phyloP scores from a whole-genome alignment of 2,888 invertebrate species.

The Biston stratarius region DNA sequence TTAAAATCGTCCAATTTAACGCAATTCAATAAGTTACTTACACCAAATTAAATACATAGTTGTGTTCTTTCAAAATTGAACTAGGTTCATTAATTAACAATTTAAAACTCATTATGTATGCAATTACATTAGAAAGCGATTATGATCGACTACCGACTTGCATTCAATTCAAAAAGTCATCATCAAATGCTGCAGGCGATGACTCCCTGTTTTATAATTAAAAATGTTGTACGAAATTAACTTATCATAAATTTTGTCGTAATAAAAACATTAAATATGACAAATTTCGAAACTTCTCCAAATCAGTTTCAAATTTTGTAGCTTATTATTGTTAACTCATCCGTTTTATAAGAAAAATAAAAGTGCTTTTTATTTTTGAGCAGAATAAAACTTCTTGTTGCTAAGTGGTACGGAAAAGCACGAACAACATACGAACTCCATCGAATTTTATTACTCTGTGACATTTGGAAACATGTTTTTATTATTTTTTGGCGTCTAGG shows the following conservation, averaged over 20 bases:
- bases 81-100: slow-evolving; percentile 30
- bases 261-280: background rate
- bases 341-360: background rate
- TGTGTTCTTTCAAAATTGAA: slow-evolving; percentile 16
- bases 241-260: background rate
- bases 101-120: slow-evolving; percentile 28
- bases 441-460: slow-evolving; percentile 54
- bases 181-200: slow-evolving; percentile 13
- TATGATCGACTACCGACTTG: slow-evolving; percentile 29
- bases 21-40: background rate
- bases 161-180: slow-evolving; percentile 22
- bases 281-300: background rate
- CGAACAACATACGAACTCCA: slow-evolving; percentile 37
- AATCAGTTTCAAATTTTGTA: background rate
- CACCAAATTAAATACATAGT: background rate
- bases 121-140: slow-evolving; percentile 29
- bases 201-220: slow-evolving; percentile 25
- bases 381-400: slow-evolving; percentile 43
- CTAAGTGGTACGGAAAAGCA: slow-evolving; percentile 57
- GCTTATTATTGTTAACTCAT: too few relatives aligned
- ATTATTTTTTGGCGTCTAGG: slow-evolving; percentile 65
- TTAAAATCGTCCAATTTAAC: background rate
- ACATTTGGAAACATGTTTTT: slow-evolving; percentile 79
- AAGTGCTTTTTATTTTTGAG: background rate
- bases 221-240: slow-evolving; percentile 10